These are phyloP conservation scores for Campoletis sonorensis DNA, from an alignment of 1,140 invertebrate genomes.

Conservation along the genomic window DNA sequence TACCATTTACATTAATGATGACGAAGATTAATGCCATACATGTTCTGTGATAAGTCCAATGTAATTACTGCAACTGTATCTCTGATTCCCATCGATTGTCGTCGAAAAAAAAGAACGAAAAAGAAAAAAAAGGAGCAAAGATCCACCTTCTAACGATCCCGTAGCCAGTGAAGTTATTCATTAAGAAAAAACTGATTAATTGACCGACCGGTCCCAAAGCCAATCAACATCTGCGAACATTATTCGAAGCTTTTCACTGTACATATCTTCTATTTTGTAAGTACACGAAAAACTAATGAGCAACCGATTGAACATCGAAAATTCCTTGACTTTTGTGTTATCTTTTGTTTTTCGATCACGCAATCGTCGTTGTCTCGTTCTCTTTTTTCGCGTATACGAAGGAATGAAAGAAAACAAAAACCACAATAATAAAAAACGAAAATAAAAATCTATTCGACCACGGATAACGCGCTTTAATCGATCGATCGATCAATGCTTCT, in stretches of 20 bases:
- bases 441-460: background rate
- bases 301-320: background rate
- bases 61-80: conserved; percentile 75
- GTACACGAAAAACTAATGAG: conserved; percentile 33
- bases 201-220: conserved; percentile 68
- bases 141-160: conserved; percentile 63
- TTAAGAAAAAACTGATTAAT: conserved; percentile 58
- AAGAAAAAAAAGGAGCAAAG: background rate
- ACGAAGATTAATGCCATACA: conserved; percentile 78
- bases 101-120: conserved; percentile 32
- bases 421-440: conserved; percentile 18
- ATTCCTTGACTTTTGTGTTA: background rate
- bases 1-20: conserved; percentile 71
- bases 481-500: conserved; percentile 25
- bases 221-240: background rate
- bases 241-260: conserved; percentile 59
- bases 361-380: background rate
- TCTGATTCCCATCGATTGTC: conserved; percentile 62
- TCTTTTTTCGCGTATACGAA: conserved; percentile 28
- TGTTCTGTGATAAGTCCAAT: conserved; percentile 79
- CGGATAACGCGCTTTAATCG: conserved; percentile 6
- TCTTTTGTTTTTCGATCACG: background rate
- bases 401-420: background rate
- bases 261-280: conserved; percentile 52
- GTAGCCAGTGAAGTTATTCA: conserved; percentile 69